A percentile compares a stretch with the other conserved stretches of the same genome.
Evolutionary conservation across 2,113 vertebrate genomes (phyloP).

Genomic region (Antechinus stuartii): DNA sequence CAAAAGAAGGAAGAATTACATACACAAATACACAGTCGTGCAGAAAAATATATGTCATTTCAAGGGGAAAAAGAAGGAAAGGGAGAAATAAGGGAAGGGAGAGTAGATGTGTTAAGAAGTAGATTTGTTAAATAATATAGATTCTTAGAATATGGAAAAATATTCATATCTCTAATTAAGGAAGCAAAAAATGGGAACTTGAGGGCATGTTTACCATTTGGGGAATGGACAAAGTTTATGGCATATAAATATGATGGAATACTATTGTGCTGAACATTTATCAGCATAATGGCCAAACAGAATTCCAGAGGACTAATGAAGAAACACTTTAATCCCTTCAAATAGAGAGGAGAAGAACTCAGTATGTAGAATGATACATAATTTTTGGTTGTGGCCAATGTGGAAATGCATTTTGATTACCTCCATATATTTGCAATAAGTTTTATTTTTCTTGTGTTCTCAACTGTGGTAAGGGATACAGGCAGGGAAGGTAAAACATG

Average conservation of each 20-base stretch:
- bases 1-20: background rate
- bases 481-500: background rate
- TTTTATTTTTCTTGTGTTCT: background rate
- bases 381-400: background rate
- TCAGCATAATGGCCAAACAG: background rate
- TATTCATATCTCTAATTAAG: background rate
- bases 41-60: background rate
- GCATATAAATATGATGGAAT: background rate
- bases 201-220: background rate
- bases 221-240: background rate
- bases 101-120: too few relatives aligned
- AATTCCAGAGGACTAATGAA: background rate
- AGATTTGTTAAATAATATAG: background rate
- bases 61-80: background rate
- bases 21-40: background rate
- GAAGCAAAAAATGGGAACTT: background rate
- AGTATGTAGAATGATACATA: background rate
- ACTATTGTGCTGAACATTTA: background rate
- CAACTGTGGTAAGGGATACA: too few relatives aligned
- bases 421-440: background rate
- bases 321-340: background rate
- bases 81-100: background rate
- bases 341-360: background rate
- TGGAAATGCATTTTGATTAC: background rate
- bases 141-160: background rate